A percentile compares a stretch with the other conserved stretches of the same genome.
Evolutionary conservation across 2,113 vertebrate species (phyloP).

Genomic region (Apistogramma diplotaenia): DNA sequence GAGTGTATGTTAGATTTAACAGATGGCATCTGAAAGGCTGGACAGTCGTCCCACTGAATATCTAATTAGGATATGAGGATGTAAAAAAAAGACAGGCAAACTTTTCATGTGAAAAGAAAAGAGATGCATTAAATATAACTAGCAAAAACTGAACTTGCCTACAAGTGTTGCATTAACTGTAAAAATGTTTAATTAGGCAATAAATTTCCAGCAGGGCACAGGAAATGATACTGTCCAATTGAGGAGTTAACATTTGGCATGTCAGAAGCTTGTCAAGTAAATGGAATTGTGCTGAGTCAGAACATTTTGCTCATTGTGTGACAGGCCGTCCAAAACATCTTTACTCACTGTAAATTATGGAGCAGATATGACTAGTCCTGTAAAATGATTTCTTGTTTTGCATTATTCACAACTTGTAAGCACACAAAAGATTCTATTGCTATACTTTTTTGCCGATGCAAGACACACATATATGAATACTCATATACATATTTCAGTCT

Average conservation of each 20-base stretch:
- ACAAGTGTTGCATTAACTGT: background rate
- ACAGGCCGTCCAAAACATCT: conserved; percentile 6
- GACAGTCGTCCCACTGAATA: background rate
- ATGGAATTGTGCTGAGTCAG: background rate
- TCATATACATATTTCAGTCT: background rate
- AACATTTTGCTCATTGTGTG: conserved; percentile 44
- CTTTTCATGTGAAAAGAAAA: background rate
- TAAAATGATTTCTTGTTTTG: conserved; percentile 63
- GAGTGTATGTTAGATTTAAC: background rate
- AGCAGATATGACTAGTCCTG: conserved; percentile 58
- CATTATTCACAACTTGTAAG: conserved; percentile 66
- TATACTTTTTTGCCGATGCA: background rate
- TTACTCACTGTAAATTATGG: conserved; percentile 53
- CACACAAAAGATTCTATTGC: conserved; percentile 30
- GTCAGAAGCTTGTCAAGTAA: background rate
- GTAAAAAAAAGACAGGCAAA: background rate
- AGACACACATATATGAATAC: background rate
- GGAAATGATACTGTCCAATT: background rate
- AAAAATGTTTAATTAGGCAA: background rate
- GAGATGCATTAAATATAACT: background rate
- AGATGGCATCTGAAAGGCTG: background rate
- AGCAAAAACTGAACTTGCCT: background rate
- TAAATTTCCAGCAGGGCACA: background rate
- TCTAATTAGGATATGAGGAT: background rate
- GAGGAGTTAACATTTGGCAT: background rate